phyloP scores from a whole-genome alignment of 2,113 vertebrate genomes.

The Sander lucioperca region DNA sequence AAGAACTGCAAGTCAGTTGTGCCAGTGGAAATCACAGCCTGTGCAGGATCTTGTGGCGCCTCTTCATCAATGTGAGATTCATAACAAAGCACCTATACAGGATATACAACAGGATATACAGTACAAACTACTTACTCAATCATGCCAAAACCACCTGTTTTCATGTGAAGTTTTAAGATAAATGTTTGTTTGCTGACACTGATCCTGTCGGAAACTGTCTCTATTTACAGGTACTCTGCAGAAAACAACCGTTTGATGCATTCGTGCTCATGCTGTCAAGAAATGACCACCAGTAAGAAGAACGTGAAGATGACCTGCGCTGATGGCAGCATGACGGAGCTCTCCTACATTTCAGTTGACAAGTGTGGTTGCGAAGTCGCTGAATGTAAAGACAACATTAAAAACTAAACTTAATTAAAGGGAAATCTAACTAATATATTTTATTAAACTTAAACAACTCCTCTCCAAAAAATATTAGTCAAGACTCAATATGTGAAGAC shows the following conservation, averaged over 20 bases:
- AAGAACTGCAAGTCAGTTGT: constrained; percentile 81
- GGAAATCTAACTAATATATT: neutral
- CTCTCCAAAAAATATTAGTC: constrained; percentile 5
- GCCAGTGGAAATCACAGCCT: constrained; percentile 83
- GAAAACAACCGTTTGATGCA: constrained; percentile 66
- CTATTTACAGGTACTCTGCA: constrained; percentile 79
- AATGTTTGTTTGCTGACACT: neutral
- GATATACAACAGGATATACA: neutral
- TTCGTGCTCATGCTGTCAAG: constrained; percentile 83
- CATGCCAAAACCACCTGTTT: neutral
- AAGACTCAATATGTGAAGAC: constrained; percentile 5
- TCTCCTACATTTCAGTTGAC: constrained; percentile 78
- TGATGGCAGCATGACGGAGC: constrained; percentile 11
- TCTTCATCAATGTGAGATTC: constrained; percentile 88
- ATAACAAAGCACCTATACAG: neutral
- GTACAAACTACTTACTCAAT: neutral
- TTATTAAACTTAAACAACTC: neutral
- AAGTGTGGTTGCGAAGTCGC: constrained; percentile 76
- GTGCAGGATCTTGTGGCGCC: constrained; percentile 87
- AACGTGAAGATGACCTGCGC: constrained; percentile 77
- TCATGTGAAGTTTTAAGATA: neutral
- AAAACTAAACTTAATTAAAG: neutral
- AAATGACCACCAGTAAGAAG: constrained; percentile 69
- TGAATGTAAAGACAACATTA: constrained; percentile 57
- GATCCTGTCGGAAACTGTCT: constrained; percentile 17